phyloP scores from a whole-genome alignment of 2,113 vertebrate genomes.

The Psephotus haematonotus region DNA sequence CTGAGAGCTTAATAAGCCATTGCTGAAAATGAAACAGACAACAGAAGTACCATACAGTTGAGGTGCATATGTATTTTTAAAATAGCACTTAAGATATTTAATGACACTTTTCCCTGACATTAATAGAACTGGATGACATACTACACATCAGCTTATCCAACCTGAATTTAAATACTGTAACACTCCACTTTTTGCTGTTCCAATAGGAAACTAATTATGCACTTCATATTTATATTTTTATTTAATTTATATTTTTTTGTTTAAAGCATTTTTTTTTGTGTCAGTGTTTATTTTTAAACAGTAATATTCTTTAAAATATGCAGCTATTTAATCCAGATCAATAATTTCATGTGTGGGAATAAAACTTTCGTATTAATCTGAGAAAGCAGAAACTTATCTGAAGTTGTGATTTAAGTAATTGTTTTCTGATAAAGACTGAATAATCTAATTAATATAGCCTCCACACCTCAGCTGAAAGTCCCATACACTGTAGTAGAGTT shows the following conservation, averaged over 20 bases:
- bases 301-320: neutral
- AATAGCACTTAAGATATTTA: neutral
- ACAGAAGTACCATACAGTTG: neutral
- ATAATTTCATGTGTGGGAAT: neutral
- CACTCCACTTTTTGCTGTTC: neutral
- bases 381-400: neutral
- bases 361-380: neutral
- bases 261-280: neutral
- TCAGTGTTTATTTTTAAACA: neutral
- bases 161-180: neutral
- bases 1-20: neutral
- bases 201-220: rapidly evolving
- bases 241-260: neutral
- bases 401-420: neutral
- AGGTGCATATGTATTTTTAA: neutral
- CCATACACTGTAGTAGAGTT: neutral
- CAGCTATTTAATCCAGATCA: neutral
- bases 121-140: neutral
- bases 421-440: neutral
- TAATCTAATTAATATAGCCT: neutral
- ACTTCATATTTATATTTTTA: neutral
- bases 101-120: neutral
- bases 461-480: neutral
- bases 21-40: neutral
- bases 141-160: neutral